phyloP scores from a whole-genome alignment of 2,888 invertebrate species.

The Cataglyphis cursor region DNA sequence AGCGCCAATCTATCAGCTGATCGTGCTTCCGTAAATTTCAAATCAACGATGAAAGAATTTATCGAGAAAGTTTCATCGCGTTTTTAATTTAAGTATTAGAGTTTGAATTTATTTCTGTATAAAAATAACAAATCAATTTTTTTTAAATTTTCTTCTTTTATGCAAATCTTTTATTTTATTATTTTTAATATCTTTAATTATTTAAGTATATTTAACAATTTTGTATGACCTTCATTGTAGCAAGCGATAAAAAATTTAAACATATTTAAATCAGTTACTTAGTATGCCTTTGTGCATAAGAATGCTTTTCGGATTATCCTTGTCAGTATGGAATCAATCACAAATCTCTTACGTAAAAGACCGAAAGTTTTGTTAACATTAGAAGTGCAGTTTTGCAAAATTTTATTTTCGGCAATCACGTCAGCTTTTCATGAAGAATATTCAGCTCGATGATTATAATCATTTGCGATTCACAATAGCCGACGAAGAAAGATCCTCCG shows the following conservation, averaged over 20 bases:
- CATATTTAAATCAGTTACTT: slow-evolving; percentile 10
- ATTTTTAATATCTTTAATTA: background rate
- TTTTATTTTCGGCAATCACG: slow-evolving; percentile 37
- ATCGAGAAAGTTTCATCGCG: background rate
- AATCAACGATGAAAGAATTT: background rate
- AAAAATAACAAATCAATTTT: background rate
- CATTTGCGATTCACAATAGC: slow-evolving; percentile 63
- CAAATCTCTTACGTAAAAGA: slow-evolving; percentile 22
- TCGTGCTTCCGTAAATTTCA: background rate
- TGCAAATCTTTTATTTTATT: slow-evolving; percentile 17
- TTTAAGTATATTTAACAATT: background rate
- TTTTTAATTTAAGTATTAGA: background rate
- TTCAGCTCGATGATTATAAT: slow-evolving; percentile 36
- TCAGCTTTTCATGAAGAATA: slow-evolving; percentile 27
- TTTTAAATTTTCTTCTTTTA: background rate
- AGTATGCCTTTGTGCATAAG: background rate
- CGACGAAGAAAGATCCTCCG: slow-evolving; percentile 54
- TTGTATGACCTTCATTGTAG: background rate
- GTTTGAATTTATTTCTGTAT: background rate
- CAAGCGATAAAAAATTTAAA: slow-evolving; percentile 28
- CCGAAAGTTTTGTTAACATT: slow-evolving; percentile 30
- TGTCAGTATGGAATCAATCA: slow-evolving; percentile 17
- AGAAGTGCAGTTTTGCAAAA: slow-evolving; percentile 20
- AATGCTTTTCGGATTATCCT: background rate
- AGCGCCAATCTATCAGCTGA: background rate